These are phyloP conservation scores for Megaleporinus macrocephalus DNA, from an alignment of 2,113 vertebrate species.

Conservation along the genomic window DNA sequence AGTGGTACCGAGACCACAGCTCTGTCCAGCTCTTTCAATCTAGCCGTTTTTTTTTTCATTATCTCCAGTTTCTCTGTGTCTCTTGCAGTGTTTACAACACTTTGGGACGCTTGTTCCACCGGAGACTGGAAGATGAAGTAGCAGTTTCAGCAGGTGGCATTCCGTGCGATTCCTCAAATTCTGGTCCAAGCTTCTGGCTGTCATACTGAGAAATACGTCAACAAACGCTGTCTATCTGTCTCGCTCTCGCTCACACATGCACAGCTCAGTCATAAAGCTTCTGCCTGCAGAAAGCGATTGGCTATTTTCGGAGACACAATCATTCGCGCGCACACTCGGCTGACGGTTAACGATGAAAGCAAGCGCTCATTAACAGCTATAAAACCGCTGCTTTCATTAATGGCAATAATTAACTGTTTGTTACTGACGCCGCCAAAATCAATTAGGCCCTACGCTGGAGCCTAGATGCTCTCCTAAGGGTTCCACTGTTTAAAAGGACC, in stretches of 20 bases:
- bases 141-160: conserved; percentile 12
- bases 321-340: conserved; percentile 13
- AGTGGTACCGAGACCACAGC: neutral
- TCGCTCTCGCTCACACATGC: conserved; percentile 7
- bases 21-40: neutral
- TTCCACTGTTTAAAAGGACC: neutral
- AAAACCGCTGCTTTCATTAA: conserved; percentile 38
- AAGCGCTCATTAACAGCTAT: conserved; percentile 46
- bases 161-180: conserved; percentile 1
- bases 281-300: conserved; percentile 18
- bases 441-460: conserved; percentile 5
- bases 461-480: conserved; percentile 1
- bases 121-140: conserved; percentile 3
- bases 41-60: conserved; percentile 11
- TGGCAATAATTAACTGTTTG: conserved; percentile 44
- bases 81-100: neutral
- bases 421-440: conserved; percentile 43
- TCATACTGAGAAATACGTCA: conserved; percentile 19
- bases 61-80: neutral
- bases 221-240: neutral
- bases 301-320: conserved; percentile 22
- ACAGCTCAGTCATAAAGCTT: conserved; percentile 24
- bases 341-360: conserved; percentile 51
- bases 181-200: conserved; percentile 2
- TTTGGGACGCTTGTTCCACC: neutral